Conservation (phyloP, 1,140 invertebrate genomes). For the Aethina tumida region DNA sequence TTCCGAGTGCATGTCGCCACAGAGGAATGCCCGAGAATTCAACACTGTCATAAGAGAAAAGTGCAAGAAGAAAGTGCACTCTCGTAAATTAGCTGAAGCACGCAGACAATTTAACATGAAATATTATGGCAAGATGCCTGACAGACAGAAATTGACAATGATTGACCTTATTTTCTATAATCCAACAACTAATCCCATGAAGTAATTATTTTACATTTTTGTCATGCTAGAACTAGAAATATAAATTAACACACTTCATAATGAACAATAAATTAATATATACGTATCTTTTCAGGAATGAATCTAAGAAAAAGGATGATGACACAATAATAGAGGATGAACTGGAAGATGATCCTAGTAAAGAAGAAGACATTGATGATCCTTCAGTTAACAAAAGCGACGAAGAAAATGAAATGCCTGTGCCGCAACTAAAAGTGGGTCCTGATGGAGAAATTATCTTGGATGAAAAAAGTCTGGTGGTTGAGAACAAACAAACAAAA, state of each 20-base stretch:
- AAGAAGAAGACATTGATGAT: conserved; percentile 4
- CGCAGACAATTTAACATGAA: conserved; percentile 48
- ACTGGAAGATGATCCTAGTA: background rate
- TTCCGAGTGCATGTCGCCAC: conserved; percentile 9
- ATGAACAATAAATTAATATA: too few relatives aligned
- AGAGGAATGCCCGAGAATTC: conserved; percentile 22
- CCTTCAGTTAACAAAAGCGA: conserved; percentile 28
- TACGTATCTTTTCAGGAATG: background rate
- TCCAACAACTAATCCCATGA: conserved; percentile 61
- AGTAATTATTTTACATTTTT: conserved; percentile 17
- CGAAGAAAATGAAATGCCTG: conserved; percentile 47
- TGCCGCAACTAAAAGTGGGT: conserved; percentile 80
- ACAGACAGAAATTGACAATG: conserved; percentile 69
- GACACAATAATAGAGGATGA: conserved; percentile 7
- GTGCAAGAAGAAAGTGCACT: conserved; percentile 36
- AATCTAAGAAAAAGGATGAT: conserved; percentile 11
- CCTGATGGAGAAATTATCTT: conserved; percentile 78
- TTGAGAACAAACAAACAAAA: conserved; percentile 60
- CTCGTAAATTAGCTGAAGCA: conserved; percentile 43
- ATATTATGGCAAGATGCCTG: conserved; percentile 45
- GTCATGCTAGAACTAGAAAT: too few relatives aligned
- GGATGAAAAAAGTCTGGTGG: conserved; percentile 76
- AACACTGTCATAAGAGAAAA: conserved; percentile 23
- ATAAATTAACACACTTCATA: too few relatives aligned
- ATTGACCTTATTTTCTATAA: conserved; percentile 87